Evolutionary conservation across 2,113 vertebrate genomes (phyloP).

Genomic region (Lepus timidus): DNA sequence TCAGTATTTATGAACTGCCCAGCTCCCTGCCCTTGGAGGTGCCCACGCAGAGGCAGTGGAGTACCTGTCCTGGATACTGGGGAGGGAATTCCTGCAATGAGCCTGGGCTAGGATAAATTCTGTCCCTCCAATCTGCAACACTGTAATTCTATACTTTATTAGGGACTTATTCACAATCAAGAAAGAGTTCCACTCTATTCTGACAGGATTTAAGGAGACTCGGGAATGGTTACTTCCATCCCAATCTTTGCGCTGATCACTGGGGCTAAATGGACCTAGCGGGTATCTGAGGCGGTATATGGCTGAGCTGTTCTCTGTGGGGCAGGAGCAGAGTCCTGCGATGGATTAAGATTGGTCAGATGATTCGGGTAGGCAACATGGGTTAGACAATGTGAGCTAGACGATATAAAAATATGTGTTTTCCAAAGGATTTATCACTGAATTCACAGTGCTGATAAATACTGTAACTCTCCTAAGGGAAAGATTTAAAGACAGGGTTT

Average conservation of each 20-base stretch:
- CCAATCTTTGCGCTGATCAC: background rate
- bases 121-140: background rate
- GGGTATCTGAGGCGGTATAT: background rate
- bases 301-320: background rate
- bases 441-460: background rate
- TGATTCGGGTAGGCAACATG: background rate
- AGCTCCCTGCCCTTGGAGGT: background rate
- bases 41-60: background rate
- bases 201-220: slow-evolving; percentile 1
- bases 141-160: background rate
- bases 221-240: background rate
- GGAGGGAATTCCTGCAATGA: background rate
- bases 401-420: slow-evolving; percentile 13
- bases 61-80: background rate
- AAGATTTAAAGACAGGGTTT: background rate
- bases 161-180: slow-evolving; percentile 32
- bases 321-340: background rate
- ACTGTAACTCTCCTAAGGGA: background rate
- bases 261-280: background rate
- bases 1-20: background rate
- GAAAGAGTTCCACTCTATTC: background rate
- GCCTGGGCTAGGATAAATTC: background rate
- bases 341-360: slow-evolving; percentile 22
- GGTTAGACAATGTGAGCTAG: background rate
- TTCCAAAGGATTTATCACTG: background rate